Evolutionary conservation across 2,797 vertebrate genomes (phyloP).

Genomic region (Coregonus sp.): DNA sequence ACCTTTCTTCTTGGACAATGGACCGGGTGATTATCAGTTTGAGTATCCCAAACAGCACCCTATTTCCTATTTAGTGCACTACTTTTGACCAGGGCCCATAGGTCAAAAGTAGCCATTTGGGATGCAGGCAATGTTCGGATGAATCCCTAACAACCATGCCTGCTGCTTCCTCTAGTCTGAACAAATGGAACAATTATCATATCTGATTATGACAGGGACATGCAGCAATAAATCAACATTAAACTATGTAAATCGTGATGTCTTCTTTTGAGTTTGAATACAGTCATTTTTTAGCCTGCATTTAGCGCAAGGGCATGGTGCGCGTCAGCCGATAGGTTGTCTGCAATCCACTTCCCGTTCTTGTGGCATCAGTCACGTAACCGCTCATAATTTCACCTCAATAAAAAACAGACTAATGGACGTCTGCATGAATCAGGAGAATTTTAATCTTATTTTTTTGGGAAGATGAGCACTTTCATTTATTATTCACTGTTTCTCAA

Average conservation of each 20-base stretch:
- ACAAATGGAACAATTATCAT: constrained; percentile 31
- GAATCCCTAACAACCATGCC: not conserved
- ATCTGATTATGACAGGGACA: constrained; percentile 40
- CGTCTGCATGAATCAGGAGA: not conserved
- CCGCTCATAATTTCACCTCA: not conserved
- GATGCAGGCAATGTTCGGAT: not conserved
- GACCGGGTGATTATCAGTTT: not conserved
- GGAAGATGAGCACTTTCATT: constrained; percentile 4
- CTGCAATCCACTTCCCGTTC: constrained; percentile 1
- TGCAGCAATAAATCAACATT: constrained; percentile 25
- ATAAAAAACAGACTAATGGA: constrained; percentile 8
- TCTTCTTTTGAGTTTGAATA: constrained; percentile 26
- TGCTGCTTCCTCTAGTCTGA: constrained; percentile 20
- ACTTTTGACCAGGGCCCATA: not conserved
- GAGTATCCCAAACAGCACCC: not conserved
- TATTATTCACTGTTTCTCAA: not conserved
- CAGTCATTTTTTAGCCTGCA: too few relatives aligned
- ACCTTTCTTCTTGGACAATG: constrained; percentile 1
- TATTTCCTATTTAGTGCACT: not conserved
- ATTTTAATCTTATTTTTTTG: not conserved
- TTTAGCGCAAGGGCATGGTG: constrained; percentile 10
- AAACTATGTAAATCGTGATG: constrained; percentile 20
- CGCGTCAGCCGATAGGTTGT: not conserved
- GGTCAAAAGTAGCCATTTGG: not conserved
- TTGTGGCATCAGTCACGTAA: constrained; percentile 19